A percentile compares a stretch with the other conserved stretches of the same genome.
Conservation (phyloP, 2,113 vertebrate species). For the Etia nguti region DNA sequence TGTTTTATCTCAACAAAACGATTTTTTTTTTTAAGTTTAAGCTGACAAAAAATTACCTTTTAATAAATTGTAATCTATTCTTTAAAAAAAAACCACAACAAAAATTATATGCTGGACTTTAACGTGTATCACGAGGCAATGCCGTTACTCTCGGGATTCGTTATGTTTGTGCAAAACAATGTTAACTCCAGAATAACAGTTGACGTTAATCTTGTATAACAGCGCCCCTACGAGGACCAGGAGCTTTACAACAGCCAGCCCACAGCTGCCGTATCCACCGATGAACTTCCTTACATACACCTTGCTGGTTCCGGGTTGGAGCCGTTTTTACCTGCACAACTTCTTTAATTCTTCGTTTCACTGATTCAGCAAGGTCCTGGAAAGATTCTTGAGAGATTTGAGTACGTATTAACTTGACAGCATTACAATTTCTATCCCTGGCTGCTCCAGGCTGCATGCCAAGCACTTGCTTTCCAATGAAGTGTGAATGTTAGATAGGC, state of each 20-base stretch:
- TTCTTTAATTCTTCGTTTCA: fast-evolving
- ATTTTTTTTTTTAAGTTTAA: background rate
- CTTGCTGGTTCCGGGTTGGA: background rate
- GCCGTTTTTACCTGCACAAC: background rate
- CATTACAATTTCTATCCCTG: background rate
- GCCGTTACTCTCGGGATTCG: background rate
- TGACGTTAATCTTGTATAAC: background rate
- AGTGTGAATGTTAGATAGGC: background rate
- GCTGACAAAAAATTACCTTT: fast-evolving
- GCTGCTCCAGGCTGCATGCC: background rate
- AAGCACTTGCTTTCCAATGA: background rate
- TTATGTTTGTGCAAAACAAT: background rate
- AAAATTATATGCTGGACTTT: background rate
- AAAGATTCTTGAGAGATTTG: background rate
- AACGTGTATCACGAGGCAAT: background rate
- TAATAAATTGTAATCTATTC: background rate
- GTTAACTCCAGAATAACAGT: background rate
- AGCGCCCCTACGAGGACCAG: background rate
- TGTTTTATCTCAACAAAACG: background rate
- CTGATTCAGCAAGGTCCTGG: background rate
- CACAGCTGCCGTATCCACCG: background rate
- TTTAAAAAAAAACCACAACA: background rate
- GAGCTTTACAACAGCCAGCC: background rate
- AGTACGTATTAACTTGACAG: background rate
- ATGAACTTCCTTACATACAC: too few species aligned